A percentile compares a stretch with the other conserved stretches of the same genome.
phyloP scores from a whole-genome alignment of 2,888 invertebrate genomes.

The Latrodectus hesperus region DNA sequence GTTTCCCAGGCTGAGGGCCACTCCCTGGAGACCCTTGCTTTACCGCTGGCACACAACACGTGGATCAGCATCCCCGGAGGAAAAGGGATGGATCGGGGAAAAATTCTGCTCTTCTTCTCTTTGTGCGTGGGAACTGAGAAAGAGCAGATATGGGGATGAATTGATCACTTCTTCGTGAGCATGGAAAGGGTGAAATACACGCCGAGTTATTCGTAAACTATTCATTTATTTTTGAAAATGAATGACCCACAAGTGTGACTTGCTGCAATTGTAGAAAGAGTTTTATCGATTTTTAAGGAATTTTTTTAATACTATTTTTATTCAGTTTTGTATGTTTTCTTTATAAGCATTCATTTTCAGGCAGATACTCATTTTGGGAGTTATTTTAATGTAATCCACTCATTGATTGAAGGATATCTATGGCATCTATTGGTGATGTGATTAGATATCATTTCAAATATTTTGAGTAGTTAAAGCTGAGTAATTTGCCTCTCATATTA shows the following conservation, averaged over 20 bases:
- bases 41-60: not conserved
- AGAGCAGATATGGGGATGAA: not conserved
- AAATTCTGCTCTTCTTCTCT: constrained; percentile 3
- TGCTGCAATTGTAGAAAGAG: not conserved
- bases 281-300: not conserved
- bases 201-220: not conserved
- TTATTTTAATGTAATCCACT: too few relatives aligned
- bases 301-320: not conserved
- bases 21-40: constrained; percentile 46
- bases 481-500: too few relatives aligned
- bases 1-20: constrained; percentile 42
- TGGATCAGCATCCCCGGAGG: constrained; percentile 21
- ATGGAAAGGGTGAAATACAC: not conserved
- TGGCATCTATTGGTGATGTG: too few relatives aligned
- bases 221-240: not conserved
- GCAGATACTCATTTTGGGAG: too few relatives aligned
- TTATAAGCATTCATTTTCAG: too few relatives aligned
- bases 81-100: constrained; percentile 23
- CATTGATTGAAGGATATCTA: too few relatives aligned
- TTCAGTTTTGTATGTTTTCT: not conserved
- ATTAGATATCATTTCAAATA: too few relatives aligned
- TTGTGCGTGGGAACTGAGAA: constrained; percentile 34
- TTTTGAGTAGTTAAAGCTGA: too few relatives aligned
- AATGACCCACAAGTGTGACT: not conserved
- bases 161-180: not conserved